Evolutionary conservation across 2,888 invertebrate species (phyloP).

Genomic region (Antheraea assamensis): DNA sequence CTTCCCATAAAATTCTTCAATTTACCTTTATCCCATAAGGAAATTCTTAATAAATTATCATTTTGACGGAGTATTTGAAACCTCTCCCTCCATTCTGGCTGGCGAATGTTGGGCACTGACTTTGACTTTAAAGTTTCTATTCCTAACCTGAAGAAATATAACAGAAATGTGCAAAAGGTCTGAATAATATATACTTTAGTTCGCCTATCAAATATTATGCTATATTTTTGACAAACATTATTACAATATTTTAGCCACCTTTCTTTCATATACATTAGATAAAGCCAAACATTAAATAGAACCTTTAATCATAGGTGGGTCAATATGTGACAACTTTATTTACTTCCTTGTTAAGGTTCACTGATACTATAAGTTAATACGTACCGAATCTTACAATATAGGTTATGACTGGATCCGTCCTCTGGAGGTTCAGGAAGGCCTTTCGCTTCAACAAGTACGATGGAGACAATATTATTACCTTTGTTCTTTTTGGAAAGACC

Average conservation of each 20-base stretch:
- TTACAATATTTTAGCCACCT: too few relatives aligned
- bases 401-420: conserved; percentile 54
- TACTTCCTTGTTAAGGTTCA: neutral
- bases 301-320: neutral
- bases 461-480: conserved; percentile 44
- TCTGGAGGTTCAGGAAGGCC: conserved; percentile 58
- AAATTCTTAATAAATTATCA: conserved; percentile 54
- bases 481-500: conserved; percentile 26
- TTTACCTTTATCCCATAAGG: conserved; percentile 68
- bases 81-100: conserved; percentile 67
- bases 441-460: conserved; percentile 67
- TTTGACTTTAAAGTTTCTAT: conserved; percentile 61
- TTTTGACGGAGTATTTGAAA: conserved; percentile 57
- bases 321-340: neutral
- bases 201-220: too few relatives aligned
- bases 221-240: too few relatives aligned
- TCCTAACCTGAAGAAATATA: conserved; percentile 51
- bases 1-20: conserved; percentile 73
- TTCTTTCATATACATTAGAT: too few relatives aligned
- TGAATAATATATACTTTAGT: neutral
- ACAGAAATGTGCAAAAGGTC: neutral
- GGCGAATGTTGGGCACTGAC: conserved; percentile 46
- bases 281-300: neutral
- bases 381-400: conserved; percentile 68
- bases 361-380: conserved; percentile 6